Base-by-base conservation (phyloP, 1,140 invertebrate genomes). In the Drosophila hydei region DNA sequence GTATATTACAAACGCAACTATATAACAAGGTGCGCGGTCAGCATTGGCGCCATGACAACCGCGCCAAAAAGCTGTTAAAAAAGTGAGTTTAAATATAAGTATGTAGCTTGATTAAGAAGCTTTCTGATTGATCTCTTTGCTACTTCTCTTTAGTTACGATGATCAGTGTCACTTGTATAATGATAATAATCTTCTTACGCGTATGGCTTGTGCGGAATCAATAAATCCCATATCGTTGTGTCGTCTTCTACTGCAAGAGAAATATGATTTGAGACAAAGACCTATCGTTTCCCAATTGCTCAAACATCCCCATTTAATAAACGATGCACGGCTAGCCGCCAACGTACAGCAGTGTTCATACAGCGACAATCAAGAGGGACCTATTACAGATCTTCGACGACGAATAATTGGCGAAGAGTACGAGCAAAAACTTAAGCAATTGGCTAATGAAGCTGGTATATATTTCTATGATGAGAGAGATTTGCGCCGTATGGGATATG, bases 381-480 rank as follows among this genome's bases (percentile, higher is more conserved):
- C 95, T 23, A 91, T 95, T 52, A 92, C 94, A 43, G 95, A 96
- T 92, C 92, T 94, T 18, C 94, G 95, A n/a, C 94, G 94, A 89
- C 92, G 95, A 70, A 94, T 94, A n/a, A 89, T 96, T 63, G 96
- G 96, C 4, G 92, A 94, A 79, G 95, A 97, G 79, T 96, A 96
- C 89, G 96, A 97, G 92, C 87, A 94, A 21, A 94, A 94, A 64
- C 80, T 97, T 2, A 93, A 95, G 70, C 91, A 93, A 56, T 92
- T 93, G 72, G 91, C 96, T 14, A 91, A 90, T 23, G 76, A 94
- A 56, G 79, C 93, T 1, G 94, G 94, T 30, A 92, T 97, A 56
- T 90, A 94, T 33, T 98, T 96, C 91, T 94, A 94, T 80, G 95
- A 96, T 92, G 98, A 99, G 92, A 94, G 96, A 61, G 94, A 96